Evolutionary conservation across 2,888 invertebrate genomes (phyloP), one percentile per base, ranked within the genome.

Genomic region (Zelleria hepariella): DNA sequence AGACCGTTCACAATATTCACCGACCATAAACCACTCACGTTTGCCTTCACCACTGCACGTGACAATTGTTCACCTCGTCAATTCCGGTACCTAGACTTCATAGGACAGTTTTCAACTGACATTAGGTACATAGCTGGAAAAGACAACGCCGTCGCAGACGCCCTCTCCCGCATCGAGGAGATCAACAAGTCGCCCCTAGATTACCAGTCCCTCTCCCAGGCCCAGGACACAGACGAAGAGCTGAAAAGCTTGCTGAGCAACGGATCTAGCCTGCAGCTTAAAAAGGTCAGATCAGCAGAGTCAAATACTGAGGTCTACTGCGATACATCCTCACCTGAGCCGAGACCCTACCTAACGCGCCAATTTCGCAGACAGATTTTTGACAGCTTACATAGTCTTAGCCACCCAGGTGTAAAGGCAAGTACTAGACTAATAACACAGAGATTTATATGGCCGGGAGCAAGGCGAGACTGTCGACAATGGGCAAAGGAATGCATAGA

Each of bases 51-150:
- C 52, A 65, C 68, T 62, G 62, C 63, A 60, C 63, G 64, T 63
- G 60, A 67, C 71, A 72, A 76, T 72, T 71, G 68, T 69, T 75
- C 73, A 68, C 64, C 66, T 69, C 69, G 67, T 7, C 26, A 26
- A 26, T 26, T 26, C 26, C 5, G 26, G 7, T 26, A 26, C 7
- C 26, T 26, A 6, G 52, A 58, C 49, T 26, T 49, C 47, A 49
- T 52, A 21, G 58, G 7, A 6, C 32, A 65, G 42, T 65, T 63
- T 25, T 62, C 60, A 2, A 63, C 61, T 1, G 58, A 60, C 25
- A 63, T 63, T 26, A 58, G 60, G 4, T 60, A 64, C 59, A 48
- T 63, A 10, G 51, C 52, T 25, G 64, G 63, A 1, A 59, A 62
- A 47, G 24, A 62, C n/a, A 66, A 66, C 42, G 51, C 56, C 7